Conservation (phyloP, 2,797 vertebrate species). For the Siniperca obscura region DNA sequence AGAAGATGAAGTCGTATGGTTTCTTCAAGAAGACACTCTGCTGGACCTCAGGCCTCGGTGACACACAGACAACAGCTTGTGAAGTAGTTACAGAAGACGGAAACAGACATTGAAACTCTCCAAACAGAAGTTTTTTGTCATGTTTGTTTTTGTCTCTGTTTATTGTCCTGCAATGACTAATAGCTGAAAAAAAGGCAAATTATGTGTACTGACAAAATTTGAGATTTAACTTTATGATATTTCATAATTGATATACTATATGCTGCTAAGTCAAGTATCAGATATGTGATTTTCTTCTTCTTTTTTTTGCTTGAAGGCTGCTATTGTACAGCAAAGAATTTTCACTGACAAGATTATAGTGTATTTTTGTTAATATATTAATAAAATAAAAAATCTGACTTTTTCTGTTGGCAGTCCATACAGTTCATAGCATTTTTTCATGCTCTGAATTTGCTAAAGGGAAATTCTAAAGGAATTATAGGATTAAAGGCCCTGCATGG, state of each 20-base stretch:
- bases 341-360: neutral
- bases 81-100: neutral
- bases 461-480: neutral
- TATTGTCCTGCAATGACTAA: neutral
- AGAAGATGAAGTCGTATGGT: constrained; percentile 2
- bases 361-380: neutral
- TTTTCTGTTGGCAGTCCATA: neutral
- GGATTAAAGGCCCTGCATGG: neutral
- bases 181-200: neutral
- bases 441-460: neutral
- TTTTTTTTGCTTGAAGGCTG: neutral
- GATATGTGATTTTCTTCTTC: neutral
- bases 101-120: neutral
- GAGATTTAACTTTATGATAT: neutral
- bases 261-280: neutral
- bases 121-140: neutral
- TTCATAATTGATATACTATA: neutral
- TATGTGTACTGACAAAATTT: constrained; percentile 1
- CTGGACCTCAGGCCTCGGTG: neutral
- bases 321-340: neutral
- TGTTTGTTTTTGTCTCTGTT: neutral
- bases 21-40: constrained; percentile 4
- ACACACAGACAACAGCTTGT: constrained; percentile 19
- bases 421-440: neutral
- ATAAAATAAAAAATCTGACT: neutral